A percentile compares a stretch with the other conserved stretches of the same genome.
Conservation (phyloP, 1,140 invertebrate species). For the Panagrolaimus sp. region DNA sequence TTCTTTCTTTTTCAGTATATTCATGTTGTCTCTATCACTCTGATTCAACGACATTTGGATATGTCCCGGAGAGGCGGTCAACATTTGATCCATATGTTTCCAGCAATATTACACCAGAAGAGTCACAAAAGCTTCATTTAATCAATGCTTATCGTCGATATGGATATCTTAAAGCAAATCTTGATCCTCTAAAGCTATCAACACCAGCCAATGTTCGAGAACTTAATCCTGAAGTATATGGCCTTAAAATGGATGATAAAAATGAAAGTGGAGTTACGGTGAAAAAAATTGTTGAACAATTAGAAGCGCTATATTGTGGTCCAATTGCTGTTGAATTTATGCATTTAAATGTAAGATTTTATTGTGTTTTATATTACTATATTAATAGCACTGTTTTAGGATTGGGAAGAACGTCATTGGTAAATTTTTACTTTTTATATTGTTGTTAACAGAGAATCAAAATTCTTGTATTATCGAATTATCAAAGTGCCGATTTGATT, state of each 20-base stretch:
- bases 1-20: too few relatives aligned
- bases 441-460: too few relatives aligned
- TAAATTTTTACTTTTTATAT: too few relatives aligned
- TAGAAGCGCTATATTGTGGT: slow-evolving; percentile 66
- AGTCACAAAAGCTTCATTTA: slow-evolving; percentile 60
- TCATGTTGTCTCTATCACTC: neutral
- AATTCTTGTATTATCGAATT: too few relatives aligned
- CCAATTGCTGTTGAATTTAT: slow-evolving; percentile 70
- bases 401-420: slow-evolving; percentile 18
- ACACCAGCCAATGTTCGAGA: slow-evolving; percentile 60
- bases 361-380: neutral
- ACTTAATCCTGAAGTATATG: slow-evolving; percentile 66
- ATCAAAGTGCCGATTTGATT: too few relatives aligned
- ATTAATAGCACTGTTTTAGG: neutral
- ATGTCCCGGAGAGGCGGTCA: neutral
- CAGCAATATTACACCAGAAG: slow-evolving; percentile 20
- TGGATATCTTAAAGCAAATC: slow-evolving; percentile 68
- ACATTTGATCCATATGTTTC: slow-evolving; percentile 4
- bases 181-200: slow-evolving; percentile 65
- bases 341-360: slow-evolving; percentile 68
- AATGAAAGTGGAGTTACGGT: slow-evolving; percentile 61
- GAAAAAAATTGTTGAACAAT: slow-evolving; percentile 64
- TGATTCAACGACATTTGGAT: slow-evolving; percentile 6
- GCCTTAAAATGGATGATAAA: slow-evolving; percentile 62
- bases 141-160: slow-evolving; percentile 69